Base-by-base conservation (phyloP, 2,888 invertebrate species). In the Laothoe populi region DNA sequence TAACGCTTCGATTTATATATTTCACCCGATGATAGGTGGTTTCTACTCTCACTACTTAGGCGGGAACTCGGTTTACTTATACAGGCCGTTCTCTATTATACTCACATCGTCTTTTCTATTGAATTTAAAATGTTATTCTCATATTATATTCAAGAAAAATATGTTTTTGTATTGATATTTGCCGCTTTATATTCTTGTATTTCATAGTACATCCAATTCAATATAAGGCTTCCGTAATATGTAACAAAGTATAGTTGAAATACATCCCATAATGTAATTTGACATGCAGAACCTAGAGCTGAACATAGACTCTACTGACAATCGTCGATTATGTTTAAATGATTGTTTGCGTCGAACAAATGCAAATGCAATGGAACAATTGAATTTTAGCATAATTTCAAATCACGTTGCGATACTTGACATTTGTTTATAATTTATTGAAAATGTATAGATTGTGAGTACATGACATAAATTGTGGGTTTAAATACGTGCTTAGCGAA, bases 1-100 rank as follows among this genome's bases (percentile, higher is more conserved):
- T 92, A 91, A 90, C 84, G 83, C 82, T 69, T 84, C 87, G 89
- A 90, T 91, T 92, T 92, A 92, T 92, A 91, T 88, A 90, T 90
- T 91, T 90, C 83, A 82, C 84, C 84, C 81, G 87, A 90, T 90
- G 90, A 92, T 90, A 83, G 84, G 89, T 86, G 81, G 88, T 86
- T 78, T 84, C 82, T 87, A 81, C 86, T 78, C 77, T 86, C 80
- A 80, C 84, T 81, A 86, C 86, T 87, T 86, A 87, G 87, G 83
- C 88, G 87, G 83, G 86, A 87, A 76, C 71, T 72, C 74, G 75
- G 77, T 79, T 76, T 71, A 70, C 70, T 74, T 82, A 82, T 84
- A 85, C 84, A 84, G 82, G 77, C 66, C 69, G 80, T 71, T 77
- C 66, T 63, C 67, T 64, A 64, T 49, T 53, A 35, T 19, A 53